phyloP scores from a whole-genome alignment of 2,888 invertebrate species.

The Parnassius mnemosyne region DNA sequence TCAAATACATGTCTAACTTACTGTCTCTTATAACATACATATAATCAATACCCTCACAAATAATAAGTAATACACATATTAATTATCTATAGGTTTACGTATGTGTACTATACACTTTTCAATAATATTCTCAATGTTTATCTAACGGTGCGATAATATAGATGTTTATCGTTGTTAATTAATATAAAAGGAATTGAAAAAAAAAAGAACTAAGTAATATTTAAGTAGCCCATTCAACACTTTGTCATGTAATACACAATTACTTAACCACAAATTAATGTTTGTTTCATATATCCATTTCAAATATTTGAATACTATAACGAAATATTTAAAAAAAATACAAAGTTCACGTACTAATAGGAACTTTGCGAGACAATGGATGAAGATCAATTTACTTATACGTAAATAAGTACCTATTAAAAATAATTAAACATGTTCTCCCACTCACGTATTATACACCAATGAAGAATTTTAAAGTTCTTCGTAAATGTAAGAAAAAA shows the following conservation, averaged over 20 bases:
- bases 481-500: slow-evolving; percentile 24
- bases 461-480: slow-evolving; percentile 11
- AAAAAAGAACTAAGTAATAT: slow-evolving; percentile 3
- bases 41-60: not conserved
- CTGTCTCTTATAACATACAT: not conserved
- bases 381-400: slow-evolving; percentile 57
- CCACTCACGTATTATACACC: not conserved
- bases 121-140: slow-evolving; percentile 3
- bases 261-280: not conserved
- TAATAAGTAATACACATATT: not conserved
- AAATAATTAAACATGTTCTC: slow-evolving; percentile 1
- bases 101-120: slow-evolving; percentile 4
- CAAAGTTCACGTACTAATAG: too few species aligned
- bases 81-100: too few species aligned
- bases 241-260: not conserved
- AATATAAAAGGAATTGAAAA: slow-evolving; percentile 19
- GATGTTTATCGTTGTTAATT: not conserved
- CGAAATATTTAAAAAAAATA: too few species aligned
- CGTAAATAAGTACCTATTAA: slow-evolving; percentile 37
- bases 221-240: slow-evolving; percentile 8
- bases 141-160: not conserved
- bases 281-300: too few species aligned
- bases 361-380: slow-evolving; percentile 24
- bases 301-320: too few species aligned
- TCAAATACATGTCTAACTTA: slow-evolving; percentile 82